Conservation (phyloP, 2,888 invertebrate species). For the Drosophila prolongata region DNA sequence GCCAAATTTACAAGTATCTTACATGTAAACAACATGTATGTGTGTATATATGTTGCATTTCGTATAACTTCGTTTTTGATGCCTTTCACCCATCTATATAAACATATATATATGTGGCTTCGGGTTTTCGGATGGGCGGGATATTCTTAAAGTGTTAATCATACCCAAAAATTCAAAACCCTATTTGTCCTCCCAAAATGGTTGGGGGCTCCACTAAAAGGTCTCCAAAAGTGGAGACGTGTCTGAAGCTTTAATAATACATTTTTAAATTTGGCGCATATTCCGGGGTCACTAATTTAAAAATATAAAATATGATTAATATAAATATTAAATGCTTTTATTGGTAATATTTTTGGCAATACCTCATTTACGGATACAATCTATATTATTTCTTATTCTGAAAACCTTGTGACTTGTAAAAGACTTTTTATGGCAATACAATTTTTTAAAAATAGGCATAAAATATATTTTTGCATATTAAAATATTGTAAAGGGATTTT, state of each 20-base stretch:
- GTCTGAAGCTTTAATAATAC: neutral
- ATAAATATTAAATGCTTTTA: too few relatives aligned
- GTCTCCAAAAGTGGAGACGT: constrained; percentile 10
- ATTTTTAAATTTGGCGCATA: neutral
- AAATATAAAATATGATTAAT: too few relatives aligned
- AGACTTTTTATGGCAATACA: too few relatives aligned
- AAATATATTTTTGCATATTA: too few relatives aligned
- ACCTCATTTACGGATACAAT: too few relatives aligned
- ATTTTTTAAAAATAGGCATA: too few relatives aligned
- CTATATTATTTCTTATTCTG: too few relatives aligned
- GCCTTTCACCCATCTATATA: neutral
- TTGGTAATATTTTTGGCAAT: too few relatives aligned
- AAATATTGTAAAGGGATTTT: too few relatives aligned
- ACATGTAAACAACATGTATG: constrained; percentile 8
- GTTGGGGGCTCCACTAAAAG: neutral
- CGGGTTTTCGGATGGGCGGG: constrained; percentile 3
- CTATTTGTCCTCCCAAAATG: neutral
- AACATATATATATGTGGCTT: neutral
- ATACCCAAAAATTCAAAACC: constrained; percentile 5
- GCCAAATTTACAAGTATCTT: neutral
- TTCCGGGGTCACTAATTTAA: too few relatives aligned
- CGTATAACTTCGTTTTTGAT: constrained; percentile 13
- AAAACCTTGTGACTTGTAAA: too few relatives aligned
- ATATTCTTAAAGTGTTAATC: neutral
- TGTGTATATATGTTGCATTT: neutral